These are phyloP conservation scores for Trachelus stipa DNA, from an alignment of 2,888 invertebrate genomes.

Conservation along the genomic window DNA sequence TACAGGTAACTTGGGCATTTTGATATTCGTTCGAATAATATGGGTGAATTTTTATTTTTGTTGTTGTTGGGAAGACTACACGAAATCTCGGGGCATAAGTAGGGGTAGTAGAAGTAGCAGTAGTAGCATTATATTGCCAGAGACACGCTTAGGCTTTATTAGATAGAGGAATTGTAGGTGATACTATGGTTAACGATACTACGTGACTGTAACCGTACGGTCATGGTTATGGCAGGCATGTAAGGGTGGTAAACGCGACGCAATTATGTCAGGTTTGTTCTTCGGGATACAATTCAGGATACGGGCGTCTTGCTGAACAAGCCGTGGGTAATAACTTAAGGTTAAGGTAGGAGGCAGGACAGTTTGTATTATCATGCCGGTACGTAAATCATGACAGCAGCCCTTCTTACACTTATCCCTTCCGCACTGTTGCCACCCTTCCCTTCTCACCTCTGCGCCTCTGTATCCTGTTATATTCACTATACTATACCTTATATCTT, in stretches of 20 bases:
- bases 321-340: conserved; percentile 29
- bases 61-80: too few relatives aligned
- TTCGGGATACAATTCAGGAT: conserved; percentile 22
- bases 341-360: conserved; percentile 26
- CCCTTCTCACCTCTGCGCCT: not conserved
- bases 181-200: not conserved
- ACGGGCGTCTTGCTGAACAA: conserved; percentile 26
- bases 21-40: not conserved
- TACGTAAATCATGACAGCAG: not conserved
- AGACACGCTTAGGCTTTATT: not conserved
- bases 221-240: not conserved
- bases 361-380: conserved; percentile 15
- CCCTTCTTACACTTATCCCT: not conserved
- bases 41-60: not conserved
- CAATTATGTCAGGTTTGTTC: conserved; percentile 1
- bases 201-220: not conserved
- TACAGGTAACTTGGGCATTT: not conserved
- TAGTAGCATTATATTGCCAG: too few relatives aligned
- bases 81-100: too few relatives aligned
- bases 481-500: not conserved
- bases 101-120: too few relatives aligned
- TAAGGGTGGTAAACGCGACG: conserved; percentile 15
- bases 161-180: not conserved
- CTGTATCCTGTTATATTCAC: not conserved
- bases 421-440: conserved; percentile 2